Conservation (phyloP, 2,113 vertebrate genomes). For the Upupa epops region DNA sequence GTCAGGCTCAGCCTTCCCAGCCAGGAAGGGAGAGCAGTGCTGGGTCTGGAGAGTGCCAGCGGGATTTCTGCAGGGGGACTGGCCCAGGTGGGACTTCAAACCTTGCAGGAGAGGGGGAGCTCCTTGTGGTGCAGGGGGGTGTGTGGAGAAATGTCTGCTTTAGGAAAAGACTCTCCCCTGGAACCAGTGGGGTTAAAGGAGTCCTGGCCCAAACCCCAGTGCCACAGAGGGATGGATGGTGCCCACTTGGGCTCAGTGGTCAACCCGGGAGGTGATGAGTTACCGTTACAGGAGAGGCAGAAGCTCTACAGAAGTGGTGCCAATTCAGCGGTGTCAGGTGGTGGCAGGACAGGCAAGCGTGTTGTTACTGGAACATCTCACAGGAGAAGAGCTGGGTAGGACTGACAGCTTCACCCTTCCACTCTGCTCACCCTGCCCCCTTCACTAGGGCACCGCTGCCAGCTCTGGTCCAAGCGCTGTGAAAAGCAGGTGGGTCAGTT, state of each 20-base stretch:
- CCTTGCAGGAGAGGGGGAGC: background rate
- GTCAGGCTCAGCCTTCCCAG: background rate
- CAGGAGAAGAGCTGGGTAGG: background rate
- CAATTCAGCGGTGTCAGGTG: background rate
- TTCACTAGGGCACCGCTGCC: background rate
- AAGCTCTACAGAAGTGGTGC: background rate
- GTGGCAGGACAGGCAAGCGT: background rate
- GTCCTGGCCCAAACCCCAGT: background rate
- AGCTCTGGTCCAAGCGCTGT: background rate
- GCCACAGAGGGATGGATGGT: background rate
- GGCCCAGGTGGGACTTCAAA: background rate
- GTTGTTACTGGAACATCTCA: background rate
- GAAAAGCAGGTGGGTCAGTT: background rate
- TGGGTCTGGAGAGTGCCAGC: background rate
- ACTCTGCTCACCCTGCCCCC: background rate
- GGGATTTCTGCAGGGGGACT: background rate
- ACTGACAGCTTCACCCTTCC: background rate
- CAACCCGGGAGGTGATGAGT: background rate
- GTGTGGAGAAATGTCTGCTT: background rate
- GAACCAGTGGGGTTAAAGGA: background rate
- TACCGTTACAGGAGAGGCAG: background rate
- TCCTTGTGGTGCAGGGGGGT: background rate
- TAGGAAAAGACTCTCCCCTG: background rate
- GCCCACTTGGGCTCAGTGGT: background rate
- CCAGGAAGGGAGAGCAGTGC: fast-evolving